phyloP scores from a whole-genome alignment of 2,797 vertebrate genomes.

The Anomalospiza imberbis region DNA sequence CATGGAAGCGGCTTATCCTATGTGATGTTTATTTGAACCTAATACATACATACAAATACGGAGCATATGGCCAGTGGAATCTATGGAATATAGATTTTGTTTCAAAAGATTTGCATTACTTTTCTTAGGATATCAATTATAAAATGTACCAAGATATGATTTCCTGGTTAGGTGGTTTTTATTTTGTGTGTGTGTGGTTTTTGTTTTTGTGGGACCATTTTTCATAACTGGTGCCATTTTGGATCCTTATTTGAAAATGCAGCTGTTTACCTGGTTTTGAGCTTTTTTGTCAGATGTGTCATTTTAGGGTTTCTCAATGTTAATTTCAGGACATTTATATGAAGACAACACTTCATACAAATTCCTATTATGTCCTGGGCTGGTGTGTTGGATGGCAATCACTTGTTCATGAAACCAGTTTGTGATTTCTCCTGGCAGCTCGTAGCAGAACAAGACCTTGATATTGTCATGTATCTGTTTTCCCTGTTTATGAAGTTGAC shows the following conservation, averaged over 20 bases:
- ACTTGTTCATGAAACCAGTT: neutral
- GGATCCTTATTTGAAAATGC: neutral
- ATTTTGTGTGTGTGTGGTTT: neutral
- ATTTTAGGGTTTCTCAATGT: neutral
- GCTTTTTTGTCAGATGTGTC: neutral
- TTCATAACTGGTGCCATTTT: neutral
- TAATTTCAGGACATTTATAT: neutral
- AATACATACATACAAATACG: neutral
- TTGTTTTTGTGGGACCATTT: fast-evolving
- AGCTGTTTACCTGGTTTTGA: neutral
- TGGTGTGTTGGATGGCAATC: neutral
- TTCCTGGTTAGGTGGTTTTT: neutral
- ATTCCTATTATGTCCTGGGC: neutral
- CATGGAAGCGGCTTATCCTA: neutral
- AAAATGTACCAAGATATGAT: neutral
- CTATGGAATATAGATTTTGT: neutral
- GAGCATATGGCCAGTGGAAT: neutral
- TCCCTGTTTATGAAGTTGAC: neutral
- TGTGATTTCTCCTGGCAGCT: neutral
- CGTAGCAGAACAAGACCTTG: neutral
- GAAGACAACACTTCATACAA: neutral
- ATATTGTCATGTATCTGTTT: neutral
- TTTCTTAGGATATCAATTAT: neutral
- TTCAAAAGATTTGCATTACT: neutral
- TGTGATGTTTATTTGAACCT: neutral